A percentile compares a stretch with the other conserved stretches of the same genome.
Conservation (phyloP, 2,888 invertebrate genomes). For the Eilema griseolum region DNA sequence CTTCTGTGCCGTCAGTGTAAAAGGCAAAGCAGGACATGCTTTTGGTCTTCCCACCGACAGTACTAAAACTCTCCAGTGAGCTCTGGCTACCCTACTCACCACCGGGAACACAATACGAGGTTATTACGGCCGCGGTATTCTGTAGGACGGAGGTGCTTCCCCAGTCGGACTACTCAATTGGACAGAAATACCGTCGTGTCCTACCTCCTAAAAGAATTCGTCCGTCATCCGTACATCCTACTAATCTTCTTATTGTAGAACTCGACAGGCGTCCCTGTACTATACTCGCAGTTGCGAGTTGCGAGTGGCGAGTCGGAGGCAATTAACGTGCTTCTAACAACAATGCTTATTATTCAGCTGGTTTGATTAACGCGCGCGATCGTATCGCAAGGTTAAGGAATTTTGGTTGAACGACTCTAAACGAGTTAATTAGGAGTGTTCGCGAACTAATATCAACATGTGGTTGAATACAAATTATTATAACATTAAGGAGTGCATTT, state of each 20-base stretch:
- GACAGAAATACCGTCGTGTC: too few species aligned
- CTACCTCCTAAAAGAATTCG: too few species aligned
- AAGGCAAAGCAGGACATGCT: too few species aligned
- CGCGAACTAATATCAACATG: slow-evolving; percentile 7
- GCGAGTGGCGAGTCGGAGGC: slow-evolving; percentile 4
- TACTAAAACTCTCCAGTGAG: too few species aligned
- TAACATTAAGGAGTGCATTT: neutral
- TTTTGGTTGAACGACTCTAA: slow-evolving; percentile 12
- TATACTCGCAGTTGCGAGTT: neutral
- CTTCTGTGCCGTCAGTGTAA: too few species aligned
- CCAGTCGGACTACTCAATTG: too few species aligned
- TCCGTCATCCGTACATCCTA: neutral
- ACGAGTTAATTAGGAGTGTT: slow-evolving; percentile 12
- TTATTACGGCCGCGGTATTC: too few species aligned
- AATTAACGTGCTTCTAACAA: slow-evolving; percentile 29
- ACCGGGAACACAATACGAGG: too few species aligned
- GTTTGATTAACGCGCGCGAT: slow-evolving; percentile 27
- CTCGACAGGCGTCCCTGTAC: neutral
- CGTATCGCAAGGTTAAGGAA: slow-evolving; percentile 35
- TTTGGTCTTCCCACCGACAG: too few species aligned
- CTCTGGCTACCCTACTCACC: too few species aligned
- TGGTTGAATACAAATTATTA: neutral
- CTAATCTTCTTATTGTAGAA: neutral
- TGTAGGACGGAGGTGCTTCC: too few species aligned
- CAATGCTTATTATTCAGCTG: slow-evolving; percentile 30